Base-by-base conservation (phyloP, 2,797 vertebrate genomes). In the Gambelia wislizenii region DNA sequence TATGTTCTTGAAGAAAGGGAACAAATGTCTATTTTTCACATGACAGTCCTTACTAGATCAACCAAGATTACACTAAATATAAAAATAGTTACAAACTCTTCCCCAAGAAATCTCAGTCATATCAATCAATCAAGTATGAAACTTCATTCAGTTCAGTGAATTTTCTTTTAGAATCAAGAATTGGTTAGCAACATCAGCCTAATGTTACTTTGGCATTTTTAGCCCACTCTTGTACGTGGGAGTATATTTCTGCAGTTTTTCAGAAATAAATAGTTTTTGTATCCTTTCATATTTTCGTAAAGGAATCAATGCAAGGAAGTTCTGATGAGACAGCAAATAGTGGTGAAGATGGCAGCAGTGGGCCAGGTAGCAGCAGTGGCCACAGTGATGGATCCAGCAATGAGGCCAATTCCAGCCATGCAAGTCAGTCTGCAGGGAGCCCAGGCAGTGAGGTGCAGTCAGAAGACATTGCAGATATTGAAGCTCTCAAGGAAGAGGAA, bases 271-370 rank as follows among this genome's bases (percentile, higher is more conserved):
- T 75, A 44, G 36, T 47, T 82, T 61, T 72, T n/a, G n/a, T 49
- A 42, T 89, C 22, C 54, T 59, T 47, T 10, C 13, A 9, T 47
- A 59, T 44, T 13, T 42, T 47, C 88, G 92, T 95, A 36, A 90
- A 99, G 99, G 99, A 99, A 96, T 99, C 99, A 54, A 98, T 99
- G 98, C 99, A 99, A 96, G 99, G 99, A 94, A 99, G 99, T 96
- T 99, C 99, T 0, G 99, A 99, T 14, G 99, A 99, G 96, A 99
- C 99, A 33, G 99, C 98, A 30, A 99, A 99, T 96, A 99, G 99
- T 20, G 98, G 98, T n/a, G 99, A 99, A 96, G 99, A 99, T 88
- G 98, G 98, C 95, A 99, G 98, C 96, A 99, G 98, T 5, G 98
- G 98, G 13, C 98, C 98, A 22, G 99, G 98, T 47, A 99, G 99